Percentiles rank a stretch among this genome's conserved stretches.
phyloP scores from a whole-genome alignment of 2,888 invertebrate species.

The Phyllotreta cruciferae region DNA sequence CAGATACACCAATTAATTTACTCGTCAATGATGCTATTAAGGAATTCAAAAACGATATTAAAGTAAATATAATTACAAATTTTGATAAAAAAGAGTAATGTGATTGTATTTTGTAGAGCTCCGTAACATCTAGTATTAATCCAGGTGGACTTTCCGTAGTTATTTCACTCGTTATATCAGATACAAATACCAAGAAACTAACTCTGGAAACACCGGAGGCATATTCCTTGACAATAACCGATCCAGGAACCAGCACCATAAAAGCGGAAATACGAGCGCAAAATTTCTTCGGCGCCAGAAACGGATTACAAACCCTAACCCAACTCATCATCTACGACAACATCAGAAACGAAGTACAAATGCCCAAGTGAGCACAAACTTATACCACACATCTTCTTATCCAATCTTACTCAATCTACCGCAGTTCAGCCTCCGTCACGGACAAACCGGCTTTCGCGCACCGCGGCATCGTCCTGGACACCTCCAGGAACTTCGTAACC shows the following conservation, averaged over 20 bases:
- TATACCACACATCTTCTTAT: too few relatives aligned
- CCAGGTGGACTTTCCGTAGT: constrained; percentile 59
- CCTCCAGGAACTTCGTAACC: constrained; percentile 85
- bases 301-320: constrained; percentile 72
- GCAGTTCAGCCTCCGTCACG: constrained; percentile 63
- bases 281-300: constrained; percentile 72
- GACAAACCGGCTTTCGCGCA: constrained; percentile 89
- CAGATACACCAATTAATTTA: constrained; percentile 46
- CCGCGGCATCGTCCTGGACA: constrained; percentile 78
- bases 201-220: constrained; percentile 68
- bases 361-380: constrained; percentile 58
- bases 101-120: constrained; percentile 24
- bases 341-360: constrained; percentile 66
- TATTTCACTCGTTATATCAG: constrained; percentile 55
- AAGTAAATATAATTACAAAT: too few relatives aligned
- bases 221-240: constrained; percentile 62
- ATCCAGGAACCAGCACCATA: constrained; percentile 60
- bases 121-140: constrained; percentile 34
- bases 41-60: constrained; percentile 46
- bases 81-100: neutral
- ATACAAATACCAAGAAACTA: constrained; percentile 50
- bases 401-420: too few relatives aligned
- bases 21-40: constrained; percentile 49
- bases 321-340: constrained; percentile 75
- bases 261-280: constrained; percentile 65